These are phyloP conservation scores for Drosophila tropicalis DNA, from an alignment of 1,140 invertebrate genomes.

Conservation along the genomic window DNA sequence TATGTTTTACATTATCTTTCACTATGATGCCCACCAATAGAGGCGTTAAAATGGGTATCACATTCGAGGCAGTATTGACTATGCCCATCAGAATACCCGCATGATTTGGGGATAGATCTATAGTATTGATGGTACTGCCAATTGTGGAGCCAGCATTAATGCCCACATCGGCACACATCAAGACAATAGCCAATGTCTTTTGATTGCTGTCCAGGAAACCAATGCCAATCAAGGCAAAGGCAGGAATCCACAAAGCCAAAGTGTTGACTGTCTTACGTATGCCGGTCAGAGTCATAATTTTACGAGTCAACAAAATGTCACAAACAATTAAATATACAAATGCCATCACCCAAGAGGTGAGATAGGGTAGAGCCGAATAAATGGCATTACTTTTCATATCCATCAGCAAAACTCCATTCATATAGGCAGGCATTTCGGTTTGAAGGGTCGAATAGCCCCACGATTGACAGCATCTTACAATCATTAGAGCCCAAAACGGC, in stretches of 20 bases:
- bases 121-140: conserved; percentile 88
- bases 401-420: conserved; percentile 91
- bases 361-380: conserved; percentile 91
- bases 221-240: conserved; percentile 86
- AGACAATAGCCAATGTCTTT: conserved; percentile 84
- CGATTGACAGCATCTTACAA: conserved; percentile 93
- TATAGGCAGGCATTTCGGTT: conserved; percentile 95
- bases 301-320: conserved; percentile 86
- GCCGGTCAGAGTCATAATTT: conserved; percentile 84
- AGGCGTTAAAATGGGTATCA: conserved; percentile 89
- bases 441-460: conserved; percentile 97
- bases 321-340: conserved; percentile 87
- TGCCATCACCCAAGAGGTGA: conserved; percentile 88
- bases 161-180: conserved; percentile 89
- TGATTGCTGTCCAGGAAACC: conserved; percentile 85
- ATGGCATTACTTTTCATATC: conserved; percentile 90
- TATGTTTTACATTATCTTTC: conserved; percentile 85
- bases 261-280: conserved; percentile 88
- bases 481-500: conserved; percentile 92
- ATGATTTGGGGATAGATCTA: conserved; percentile 91
- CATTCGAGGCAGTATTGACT: conserved; percentile 89
- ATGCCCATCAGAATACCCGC: conserved; percentile 88
- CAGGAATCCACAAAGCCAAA: conserved; percentile 86
- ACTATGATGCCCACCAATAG: conserved; percentile 86
- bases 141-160: conserved; percentile 90